Evolutionary conservation across 2,797 vertebrate species (phyloP).

Genomic region (Emydoidea blandingii): DNA sequence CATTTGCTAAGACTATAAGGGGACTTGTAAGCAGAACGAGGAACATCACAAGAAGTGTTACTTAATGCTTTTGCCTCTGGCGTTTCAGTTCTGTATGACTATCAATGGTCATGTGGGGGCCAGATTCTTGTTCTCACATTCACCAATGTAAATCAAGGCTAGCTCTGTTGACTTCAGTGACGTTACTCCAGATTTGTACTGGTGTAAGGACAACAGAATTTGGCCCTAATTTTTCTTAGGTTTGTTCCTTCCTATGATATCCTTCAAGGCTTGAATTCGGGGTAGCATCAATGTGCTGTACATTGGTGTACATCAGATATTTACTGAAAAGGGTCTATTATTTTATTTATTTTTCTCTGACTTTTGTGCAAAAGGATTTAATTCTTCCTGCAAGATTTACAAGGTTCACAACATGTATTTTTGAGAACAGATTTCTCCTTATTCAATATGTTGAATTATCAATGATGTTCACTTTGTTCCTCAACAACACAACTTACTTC

Average conservation of each 20-base stretch:
- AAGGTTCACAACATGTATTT: conserved; percentile 20
- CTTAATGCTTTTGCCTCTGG: conserved; percentile 51
- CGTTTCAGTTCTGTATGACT: conserved; percentile 20
- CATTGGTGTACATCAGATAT: not conserved
- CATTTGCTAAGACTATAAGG: conserved; percentile 71
- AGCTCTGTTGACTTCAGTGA: not conserved
- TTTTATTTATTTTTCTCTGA: conserved; percentile 43
- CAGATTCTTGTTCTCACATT: conserved; percentile 58
- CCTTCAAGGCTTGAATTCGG: conserved; percentile 29
- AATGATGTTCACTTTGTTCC: not conserved
- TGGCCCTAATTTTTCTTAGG: conserved; percentile 18
- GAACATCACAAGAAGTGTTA: conserved; percentile 56
- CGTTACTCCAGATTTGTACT: conserved; percentile 51
- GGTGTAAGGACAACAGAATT: conserved; percentile 30
- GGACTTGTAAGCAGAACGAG: conserved; percentile 69
- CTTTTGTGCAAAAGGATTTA: not conserved
- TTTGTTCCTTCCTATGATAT: conserved; percentile 42
- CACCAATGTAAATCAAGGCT: conserved; percentile 53
- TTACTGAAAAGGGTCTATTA: conserved; percentile 35
- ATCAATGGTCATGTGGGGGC: conserved; percentile 6
- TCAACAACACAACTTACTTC: conserved; percentile 51
- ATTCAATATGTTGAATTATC: conserved; percentile 20
- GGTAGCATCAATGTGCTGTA: not conserved
- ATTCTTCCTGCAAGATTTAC: conserved; percentile 52
- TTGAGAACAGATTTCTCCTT: conserved; percentile 30